A percentile compares a stretch with the other conserved stretches of the same genome.
Conservation (phyloP, 2,797 vertebrate genomes). For the Aplochiton taeniatus region DNA sequence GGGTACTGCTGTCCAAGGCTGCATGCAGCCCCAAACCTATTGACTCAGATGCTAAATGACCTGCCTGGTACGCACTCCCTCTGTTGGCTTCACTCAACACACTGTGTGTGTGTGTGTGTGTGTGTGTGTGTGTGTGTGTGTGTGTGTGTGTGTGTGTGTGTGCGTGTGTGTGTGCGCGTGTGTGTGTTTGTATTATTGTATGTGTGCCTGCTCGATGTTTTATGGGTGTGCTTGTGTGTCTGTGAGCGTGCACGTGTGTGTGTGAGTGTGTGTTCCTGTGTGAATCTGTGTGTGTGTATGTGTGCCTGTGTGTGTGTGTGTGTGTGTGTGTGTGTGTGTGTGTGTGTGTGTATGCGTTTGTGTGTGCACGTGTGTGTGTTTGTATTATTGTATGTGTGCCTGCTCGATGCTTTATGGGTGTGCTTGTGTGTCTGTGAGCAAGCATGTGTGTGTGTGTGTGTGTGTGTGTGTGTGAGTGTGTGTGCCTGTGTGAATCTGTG, state of each 20-base stretch:
- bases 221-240: not conserved
- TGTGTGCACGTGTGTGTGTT: constrained; percentile 10
- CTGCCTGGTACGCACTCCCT: constrained; percentile 67
- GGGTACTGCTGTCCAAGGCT: constrained; percentile 35
- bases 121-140: constrained; percentile 44
- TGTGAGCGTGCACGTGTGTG: constrained; percentile 13
- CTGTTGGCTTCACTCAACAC: constrained; percentile 64
- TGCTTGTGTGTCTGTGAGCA: not conserved
- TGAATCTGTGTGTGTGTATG: constrained; percentile 33
- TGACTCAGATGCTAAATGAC: constrained; percentile 49
- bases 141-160: constrained; percentile 26
- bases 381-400: constrained; percentile 21
- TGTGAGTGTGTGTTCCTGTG: constrained; percentile 25
- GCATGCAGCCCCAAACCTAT: constrained; percentile 50
- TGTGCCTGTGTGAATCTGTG: constrained; percentile 25
- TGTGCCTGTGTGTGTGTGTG: constrained; percentile 35
- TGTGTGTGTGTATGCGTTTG: constrained; percentile 9
- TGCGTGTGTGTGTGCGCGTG: not conserved
- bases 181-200: constrained; percentile 24
- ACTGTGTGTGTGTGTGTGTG: constrained; percentile 24
- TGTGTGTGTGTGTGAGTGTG: constrained; percentile 12
- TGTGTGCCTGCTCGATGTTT: too few species aligned
- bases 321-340: constrained; percentile 34
- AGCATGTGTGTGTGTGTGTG: constrained; percentile 14
- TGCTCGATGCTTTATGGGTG: not conserved